phyloP scores from a whole-genome alignment of 1,140 invertebrate species.

The Charaxes varanes region DNA sequence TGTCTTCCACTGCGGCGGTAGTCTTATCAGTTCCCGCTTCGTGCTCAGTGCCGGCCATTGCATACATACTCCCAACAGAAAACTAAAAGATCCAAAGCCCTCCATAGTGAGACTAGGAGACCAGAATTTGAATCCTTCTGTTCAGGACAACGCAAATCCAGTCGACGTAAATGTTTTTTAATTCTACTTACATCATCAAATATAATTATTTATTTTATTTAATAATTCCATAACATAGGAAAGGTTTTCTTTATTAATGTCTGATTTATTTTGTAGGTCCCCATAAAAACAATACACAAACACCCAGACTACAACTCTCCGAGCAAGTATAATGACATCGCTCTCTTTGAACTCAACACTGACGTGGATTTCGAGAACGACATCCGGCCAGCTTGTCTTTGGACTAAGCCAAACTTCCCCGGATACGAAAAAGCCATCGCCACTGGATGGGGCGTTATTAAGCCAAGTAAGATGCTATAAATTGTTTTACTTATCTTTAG shows the following conservation, averaged over 20 bases:
- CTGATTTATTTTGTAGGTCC: conserved; percentile 27
- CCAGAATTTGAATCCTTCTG: conserved; percentile 44
- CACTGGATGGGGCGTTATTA: conserved; percentile 51
- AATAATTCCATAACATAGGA: too few species aligned
- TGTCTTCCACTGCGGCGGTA: conserved; percentile 47
- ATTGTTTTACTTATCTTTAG: too few species aligned
- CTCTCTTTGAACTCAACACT: conserved; percentile 38
- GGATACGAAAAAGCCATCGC: conserved; percentile 33
- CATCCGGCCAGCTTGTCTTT: conserved; percentile 53
- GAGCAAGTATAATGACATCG: conserved; percentile 47
- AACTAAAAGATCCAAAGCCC: conserved; percentile 22
- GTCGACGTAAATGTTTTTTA: conserved; percentile 40
- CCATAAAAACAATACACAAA: conserved; percentile 38
- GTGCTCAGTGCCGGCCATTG: conserved; percentile 54
- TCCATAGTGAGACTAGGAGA: conserved; percentile 54
- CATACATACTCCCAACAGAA: conserved; percentile 17
- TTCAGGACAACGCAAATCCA: conserved; percentile 44
- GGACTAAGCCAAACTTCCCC: conserved; percentile 29
- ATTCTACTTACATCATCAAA: neutral
- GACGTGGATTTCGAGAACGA: conserved; percentile 38
- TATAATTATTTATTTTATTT: too few species aligned
- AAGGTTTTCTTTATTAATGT: too few species aligned
- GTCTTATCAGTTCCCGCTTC: conserved; percentile 45
- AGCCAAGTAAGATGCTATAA: conserved; percentile 40
- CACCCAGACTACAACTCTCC: conserved; percentile 46